Conservation (phyloP, 37 sponge, comb jelly and placozoan genomes). For the Lycopodina hypogea region DNA sequence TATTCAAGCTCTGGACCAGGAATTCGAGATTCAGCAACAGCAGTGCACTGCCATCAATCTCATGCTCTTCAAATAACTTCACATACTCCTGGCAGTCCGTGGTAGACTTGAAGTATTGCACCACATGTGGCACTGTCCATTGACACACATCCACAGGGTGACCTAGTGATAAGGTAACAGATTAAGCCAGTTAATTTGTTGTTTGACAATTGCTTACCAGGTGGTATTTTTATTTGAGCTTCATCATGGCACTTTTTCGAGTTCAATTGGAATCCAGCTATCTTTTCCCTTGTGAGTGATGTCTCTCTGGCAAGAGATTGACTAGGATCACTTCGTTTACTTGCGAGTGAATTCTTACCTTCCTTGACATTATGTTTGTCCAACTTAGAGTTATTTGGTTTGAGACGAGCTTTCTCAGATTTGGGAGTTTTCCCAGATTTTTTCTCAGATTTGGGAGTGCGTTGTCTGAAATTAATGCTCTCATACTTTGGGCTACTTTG, state of each 20-base stretch:
- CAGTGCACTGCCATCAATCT: conserved; percentile 60
- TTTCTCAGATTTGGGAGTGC: no score
- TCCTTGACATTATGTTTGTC: no score
- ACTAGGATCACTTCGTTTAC: neutral
- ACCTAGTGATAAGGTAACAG: neutral
- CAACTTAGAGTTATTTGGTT: no score
- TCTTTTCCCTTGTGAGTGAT: neutral
- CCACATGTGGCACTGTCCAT: conserved; percentile 49
- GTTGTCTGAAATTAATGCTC: conserved; percentile 27
- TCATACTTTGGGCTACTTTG: conserved; percentile 2
- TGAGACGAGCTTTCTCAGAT: no score
- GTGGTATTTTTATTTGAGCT: neutral
- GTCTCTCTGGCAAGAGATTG: neutral
- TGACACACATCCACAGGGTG: conserved; percentile 19
- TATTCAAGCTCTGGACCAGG: conserved; percentile 55
- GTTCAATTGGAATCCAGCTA: neutral
- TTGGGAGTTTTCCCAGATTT: no score
- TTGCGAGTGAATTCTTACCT: neutral
- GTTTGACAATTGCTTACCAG: neutral
- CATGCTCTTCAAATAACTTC: conserved; percentile 44
- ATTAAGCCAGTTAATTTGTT: no score
- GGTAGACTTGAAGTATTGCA: conserved; percentile 45
- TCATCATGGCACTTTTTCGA: neutral
- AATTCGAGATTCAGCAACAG: conserved; percentile 50
- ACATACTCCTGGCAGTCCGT: conserved; percentile 37